Base-by-base conservation (phyloP, 2,113 vertebrate genomes). In the Suricata suricatta region DNA sequence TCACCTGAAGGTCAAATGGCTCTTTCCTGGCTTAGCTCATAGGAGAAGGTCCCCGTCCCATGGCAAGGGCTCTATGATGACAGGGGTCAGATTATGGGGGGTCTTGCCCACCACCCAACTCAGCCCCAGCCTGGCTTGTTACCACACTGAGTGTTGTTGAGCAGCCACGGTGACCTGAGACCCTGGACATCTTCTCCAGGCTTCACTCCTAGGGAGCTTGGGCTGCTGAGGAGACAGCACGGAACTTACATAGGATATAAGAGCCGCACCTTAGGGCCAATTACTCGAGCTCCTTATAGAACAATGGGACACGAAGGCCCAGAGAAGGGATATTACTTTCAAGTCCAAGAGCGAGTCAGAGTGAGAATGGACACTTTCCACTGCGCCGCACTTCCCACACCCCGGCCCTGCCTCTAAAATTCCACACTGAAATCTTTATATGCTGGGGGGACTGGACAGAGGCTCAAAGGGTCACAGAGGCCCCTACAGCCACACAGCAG, bases 311-410 rank as follows among this genome's bases (percentile, higher is more conserved):
- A 69, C 66, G 72, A 44, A 76, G 50, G 54, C 47, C 35, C 41
- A 64, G 50, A 66, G 9, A 66, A 41, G 25, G 44, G 17, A 64
- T 54, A 50, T 57, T 16, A 57, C n/a, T 77, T 33, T 72, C 71
- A 69, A 8, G 47, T 77, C 57, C 66, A 16, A 16, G 23, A 86
- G 35, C 27, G 3, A 69, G 16, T 13, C 79, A 69, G 25, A 47
- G n/a, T 35, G 7, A 17, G 72, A 54, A 52, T 16, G 63, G 25
- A 10, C 8, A 7, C 74, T 60, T 38, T 29, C 38, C 8, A 3
- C 7, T 12, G 7, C 3, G 1, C 1, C 54, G 4, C 1, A 38
- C 33, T 33, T 12, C 10, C 15, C 76, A 5, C 2, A 15, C 38
- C 23, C 71, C 2, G 0, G 2, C 7, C 44, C 68, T 23, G 6